A percentile compares a stretch with the other conserved stretches of the same genome.
phyloP scores from a whole-genome alignment of 2,888 invertebrate species.

The Bimastos eiseni region DNA sequence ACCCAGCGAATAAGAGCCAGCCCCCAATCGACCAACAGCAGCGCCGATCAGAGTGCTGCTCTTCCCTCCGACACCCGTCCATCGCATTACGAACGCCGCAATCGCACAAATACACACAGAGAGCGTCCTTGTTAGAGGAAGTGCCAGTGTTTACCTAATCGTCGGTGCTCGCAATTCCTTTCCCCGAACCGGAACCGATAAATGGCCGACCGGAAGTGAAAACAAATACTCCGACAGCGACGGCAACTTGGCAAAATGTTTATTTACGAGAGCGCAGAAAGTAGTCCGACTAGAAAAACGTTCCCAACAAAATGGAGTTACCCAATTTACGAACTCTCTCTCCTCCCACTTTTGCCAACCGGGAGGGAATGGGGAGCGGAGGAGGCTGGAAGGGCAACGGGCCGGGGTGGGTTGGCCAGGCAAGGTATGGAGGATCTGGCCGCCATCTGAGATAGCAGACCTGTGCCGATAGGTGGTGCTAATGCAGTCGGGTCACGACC shows the following conservation, averaged over 20 bases:
- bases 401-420: neutral
- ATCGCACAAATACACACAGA: neutral
- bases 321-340: neutral
- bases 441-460: conserved; percentile 25
- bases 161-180: neutral
- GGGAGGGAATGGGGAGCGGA: no score
- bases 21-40: neutral
- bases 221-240: conserved; percentile 23
- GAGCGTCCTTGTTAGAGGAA: conserved; percentile 2
- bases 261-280: conserved; percentile 16
- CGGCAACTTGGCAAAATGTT: conserved; percentile 15
- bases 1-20: neutral
- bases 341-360: neutral
- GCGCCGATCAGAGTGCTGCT: conserved; percentile 6
- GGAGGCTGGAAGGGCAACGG: neutral
- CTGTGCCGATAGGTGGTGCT: conserved; percentile 13
- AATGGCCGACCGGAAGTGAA: conserved; percentile 17
- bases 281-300: conserved; percentile 16
- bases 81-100: neutral
- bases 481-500: conserved; percentile 25
- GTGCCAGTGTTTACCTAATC: conserved; percentile 13
- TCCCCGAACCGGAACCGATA: conserved; percentile 13
- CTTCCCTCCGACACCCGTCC: neutral
- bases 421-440: neutral
- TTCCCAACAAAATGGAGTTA: conserved; percentile 5